Evolutionary conservation across 2,888 invertebrate species (phyloP).

Genomic region (Napeogenes sylphis): DNA sequence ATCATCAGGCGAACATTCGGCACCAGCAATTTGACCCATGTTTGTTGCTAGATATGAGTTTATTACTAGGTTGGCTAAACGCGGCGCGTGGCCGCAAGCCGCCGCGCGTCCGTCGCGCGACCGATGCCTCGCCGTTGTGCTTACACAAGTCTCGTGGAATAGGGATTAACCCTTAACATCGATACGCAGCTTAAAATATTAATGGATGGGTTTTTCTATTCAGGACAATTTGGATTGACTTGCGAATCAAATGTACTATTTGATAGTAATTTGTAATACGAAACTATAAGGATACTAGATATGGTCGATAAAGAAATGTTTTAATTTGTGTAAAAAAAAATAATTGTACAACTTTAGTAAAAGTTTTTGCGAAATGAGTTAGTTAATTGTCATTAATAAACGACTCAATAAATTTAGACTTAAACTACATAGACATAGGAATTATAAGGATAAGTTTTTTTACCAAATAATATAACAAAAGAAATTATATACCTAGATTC

Average conservation of each 20-base stretch:
- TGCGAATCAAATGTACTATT: not conserved
- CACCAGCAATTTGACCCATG: slow-evolving; percentile 77
- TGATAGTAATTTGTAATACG: too few species aligned
- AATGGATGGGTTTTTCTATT: not conserved
- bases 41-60: slow-evolving; percentile 37
- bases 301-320: too few species aligned
- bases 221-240: not conserved
- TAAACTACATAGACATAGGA: too few species aligned
- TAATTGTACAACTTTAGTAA: too few species aligned
- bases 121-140: slow-evolving; percentile 60
- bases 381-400: too few species aligned
- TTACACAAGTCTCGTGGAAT: slow-evolving; percentile 38
- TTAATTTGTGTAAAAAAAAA: too few species aligned
- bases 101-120: slow-evolving; percentile 70
- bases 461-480: not conserved
- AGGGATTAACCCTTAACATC: slow-evolving; percentile 42
- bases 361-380: too few species aligned
- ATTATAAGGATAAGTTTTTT: not conserved
- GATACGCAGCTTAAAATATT: slow-evolving; percentile 21
- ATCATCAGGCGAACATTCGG: slow-evolving; percentile 72
- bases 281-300: too few species aligned
- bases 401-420: too few species aligned
- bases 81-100: slow-evolving; percentile 73
- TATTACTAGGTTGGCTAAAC: slow-evolving; percentile 27
- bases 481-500: not conserved